These are phyloP conservation scores for Scelioninae gen. 2 DNA, from an alignment of 2,888 invertebrate species.

Conservation along the genomic window DNA sequence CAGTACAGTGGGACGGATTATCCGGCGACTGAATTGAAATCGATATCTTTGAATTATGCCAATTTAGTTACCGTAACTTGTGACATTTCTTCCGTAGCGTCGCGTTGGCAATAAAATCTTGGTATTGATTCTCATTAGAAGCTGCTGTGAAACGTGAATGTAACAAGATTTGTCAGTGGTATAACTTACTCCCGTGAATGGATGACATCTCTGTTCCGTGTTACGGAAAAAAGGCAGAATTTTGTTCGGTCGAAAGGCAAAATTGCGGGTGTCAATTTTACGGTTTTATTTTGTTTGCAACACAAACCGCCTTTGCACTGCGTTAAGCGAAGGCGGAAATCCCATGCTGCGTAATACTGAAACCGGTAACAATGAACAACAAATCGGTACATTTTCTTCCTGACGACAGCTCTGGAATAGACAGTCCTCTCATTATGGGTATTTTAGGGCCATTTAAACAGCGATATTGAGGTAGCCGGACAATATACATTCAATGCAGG, in stretches of 20 bases:
- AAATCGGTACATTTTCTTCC: conserved; percentile 50
- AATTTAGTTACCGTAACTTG: too few relatives aligned
- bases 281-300: conserved; percentile 65
- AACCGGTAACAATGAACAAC: conserved; percentile 48
- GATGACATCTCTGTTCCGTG: conserved; percentile 45
- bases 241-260: conserved; percentile 1
- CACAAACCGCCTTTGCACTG: conserved; percentile 69
- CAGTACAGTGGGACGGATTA: too few relatives aligned
- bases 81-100: too few relatives aligned
- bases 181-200: conserved; percentile 38
- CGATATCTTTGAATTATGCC: too few relatives aligned
- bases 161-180: conserved; percentile 27
- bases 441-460: conserved; percentile 51
- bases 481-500: conserved; percentile 39
- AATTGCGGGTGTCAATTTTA: conserved; percentile 51
- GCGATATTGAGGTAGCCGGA: conserved; percentile 44
- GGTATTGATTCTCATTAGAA: too few relatives aligned
- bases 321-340: conserved; percentile 66
- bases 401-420: conserved; percentile 35
- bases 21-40: too few relatives aligned
- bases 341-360: conserved; percentile 69
- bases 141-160: not conserved
- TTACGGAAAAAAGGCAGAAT: not conserved
- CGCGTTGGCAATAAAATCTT: too few relatives aligned
- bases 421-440: conserved; percentile 44